A percentile compares a stretch with the other conserved stretches of the same genome.
Conservation (phyloP, 2,888 invertebrate species). For the Meteorus cinctellus region DNA sequence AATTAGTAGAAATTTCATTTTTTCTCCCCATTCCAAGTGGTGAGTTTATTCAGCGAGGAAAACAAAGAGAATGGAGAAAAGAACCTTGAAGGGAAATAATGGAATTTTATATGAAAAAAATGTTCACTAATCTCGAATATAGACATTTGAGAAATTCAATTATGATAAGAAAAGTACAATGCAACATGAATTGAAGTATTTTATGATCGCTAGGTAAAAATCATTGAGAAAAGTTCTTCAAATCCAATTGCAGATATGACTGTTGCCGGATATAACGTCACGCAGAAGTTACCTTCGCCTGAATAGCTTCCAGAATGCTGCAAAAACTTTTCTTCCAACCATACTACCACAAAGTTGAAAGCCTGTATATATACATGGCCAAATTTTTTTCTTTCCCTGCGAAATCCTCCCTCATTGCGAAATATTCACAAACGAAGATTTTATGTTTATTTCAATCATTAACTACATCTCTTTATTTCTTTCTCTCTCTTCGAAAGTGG, state of each 20-base stretch:
- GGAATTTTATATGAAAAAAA: not conserved
- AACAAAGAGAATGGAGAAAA: not conserved
- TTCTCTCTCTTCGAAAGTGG: not conserved
- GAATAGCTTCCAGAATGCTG: not conserved
- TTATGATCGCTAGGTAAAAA: not conserved
- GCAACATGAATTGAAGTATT: not conserved
- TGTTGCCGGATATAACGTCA: not conserved
- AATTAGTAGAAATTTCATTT: no score
- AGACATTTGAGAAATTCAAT: not conserved
- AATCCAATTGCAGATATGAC: conserved; percentile 16
- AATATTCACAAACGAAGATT: not conserved
- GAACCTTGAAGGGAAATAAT: not conserved
- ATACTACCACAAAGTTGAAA: not conserved
- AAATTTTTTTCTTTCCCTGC: not conserved
- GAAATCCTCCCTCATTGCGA: not conserved
- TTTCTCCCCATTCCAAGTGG: no score
- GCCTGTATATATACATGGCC: not conserved
- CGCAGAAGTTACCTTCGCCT: not conserved
- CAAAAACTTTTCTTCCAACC: conserved; percentile 1
- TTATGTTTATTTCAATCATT: conserved; percentile 8
- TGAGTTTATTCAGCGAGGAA: no score
- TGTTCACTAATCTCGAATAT: not conserved
- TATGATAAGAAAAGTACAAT: not conserved
- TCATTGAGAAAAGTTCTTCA: not conserved
- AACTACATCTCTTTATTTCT: not conserved